Conservation (phyloP, 1,140 invertebrate species). For the Saxidomus purpurata region DNA sequence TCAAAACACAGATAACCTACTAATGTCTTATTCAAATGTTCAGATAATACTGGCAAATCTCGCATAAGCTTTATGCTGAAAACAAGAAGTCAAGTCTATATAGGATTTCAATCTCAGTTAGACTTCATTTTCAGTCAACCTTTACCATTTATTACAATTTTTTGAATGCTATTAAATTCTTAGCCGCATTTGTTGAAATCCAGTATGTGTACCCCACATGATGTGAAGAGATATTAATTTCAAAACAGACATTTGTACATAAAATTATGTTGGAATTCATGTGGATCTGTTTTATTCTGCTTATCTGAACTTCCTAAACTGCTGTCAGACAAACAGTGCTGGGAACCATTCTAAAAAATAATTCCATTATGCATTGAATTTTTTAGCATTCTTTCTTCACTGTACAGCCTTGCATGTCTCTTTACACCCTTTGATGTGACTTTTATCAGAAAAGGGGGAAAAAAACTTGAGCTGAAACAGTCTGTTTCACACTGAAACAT, state of each 20-base stretch:
- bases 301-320: constrained; percentile 4
- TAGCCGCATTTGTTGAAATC: constrained; percentile 33
- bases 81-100: constrained; percentile 2
- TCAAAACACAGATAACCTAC: constrained; percentile 22
- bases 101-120: not conserved
- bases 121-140: not conserved
- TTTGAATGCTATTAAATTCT: constrained; percentile 33
- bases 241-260: constrained; percentile 35
- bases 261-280: constrained; percentile 34
- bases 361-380: not conserved
- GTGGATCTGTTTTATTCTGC: constrained; percentile 11
- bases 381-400: not conserved
- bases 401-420: not conserved
- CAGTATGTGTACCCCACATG: constrained; percentile 28
- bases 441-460: not conserved
- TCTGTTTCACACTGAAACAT: not conserved
- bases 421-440: not conserved
- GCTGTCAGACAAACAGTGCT: not conserved
- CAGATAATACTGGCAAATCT: not conserved
- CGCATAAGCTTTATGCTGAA: not conserved
- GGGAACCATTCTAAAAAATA: not conserved
- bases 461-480: not conserved
- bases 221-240: constrained; percentile 27
- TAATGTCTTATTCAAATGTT: not conserved
- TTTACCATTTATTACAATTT: not conserved